Base-by-base conservation (phyloP, 2,113 vertebrate species). In the Heterocephalus glaber region DNA sequence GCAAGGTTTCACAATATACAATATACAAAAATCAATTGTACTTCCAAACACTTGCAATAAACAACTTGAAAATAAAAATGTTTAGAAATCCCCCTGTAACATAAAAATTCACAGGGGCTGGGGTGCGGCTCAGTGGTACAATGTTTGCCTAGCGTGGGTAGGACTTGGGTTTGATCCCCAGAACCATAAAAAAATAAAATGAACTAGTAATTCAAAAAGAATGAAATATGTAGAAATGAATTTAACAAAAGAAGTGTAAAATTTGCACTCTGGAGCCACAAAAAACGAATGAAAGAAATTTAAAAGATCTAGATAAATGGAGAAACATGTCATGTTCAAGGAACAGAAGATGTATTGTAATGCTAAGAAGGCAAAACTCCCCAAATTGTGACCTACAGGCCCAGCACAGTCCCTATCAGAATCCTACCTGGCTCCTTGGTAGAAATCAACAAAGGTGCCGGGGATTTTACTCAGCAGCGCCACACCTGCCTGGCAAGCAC, bases 31-130 rank as follows among this genome's bases (percentile, higher is more conserved):
- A 68, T 44, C 14, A 68, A 41, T n/a, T 72, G 20, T 70, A 61
- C 41, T 76, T 47, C 72, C 24, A 47, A 47, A 85, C 41, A 70
- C 22, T 85, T 63, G 22, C 30, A 96, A 30, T 49, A 33, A 80
- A 58, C 30, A 90, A 94, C 65, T 41, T n/a, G 49, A 93, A 86
- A 83, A 83, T n/a, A n/a, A 74, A 86, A 77, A 60, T 72, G 22
- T 74, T 44, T 52, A 16, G 14, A 90, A 90, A 54, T 33, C 24
- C 22, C 41, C 44, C 41, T 74, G n/a, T 44, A 54, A 83, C 33
- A 41, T 49, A 47, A 17, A 24, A 61, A 77, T 60, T 22, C 86
- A 58, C n/a, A 24, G 38, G 28, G 10, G 3, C 54, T 60, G 10
- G 19, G 28, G n/a, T 41, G 17, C 41, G 16, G 70, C 16, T 76